Evolutionary conservation across 2,888 invertebrate genomes (phyloP), one percentile per base, ranked within the genome.

Genomic region (Pteria penguin): DNA sequence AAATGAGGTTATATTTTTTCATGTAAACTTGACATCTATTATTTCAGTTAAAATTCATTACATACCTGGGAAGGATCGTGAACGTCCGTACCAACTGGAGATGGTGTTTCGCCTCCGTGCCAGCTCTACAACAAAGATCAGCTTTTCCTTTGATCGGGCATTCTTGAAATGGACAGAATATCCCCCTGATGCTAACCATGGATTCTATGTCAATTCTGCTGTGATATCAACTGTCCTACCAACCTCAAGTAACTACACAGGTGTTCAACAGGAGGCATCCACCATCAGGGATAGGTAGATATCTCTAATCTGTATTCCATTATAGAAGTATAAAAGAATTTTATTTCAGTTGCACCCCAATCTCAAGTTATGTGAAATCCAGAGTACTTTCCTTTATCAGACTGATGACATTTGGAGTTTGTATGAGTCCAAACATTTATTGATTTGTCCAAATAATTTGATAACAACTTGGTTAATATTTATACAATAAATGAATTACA

Each of bases 141-240:
- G 95, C 8, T 94, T 98, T 82, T 96, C 97, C 89, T 97, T 98
- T 93, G 97, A 98, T 92, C 96, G 97, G 93, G 96, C 97, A n/a
- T 97, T 98, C 90, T 94, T 98, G 4, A 98, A 98, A 93, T 98
- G 99, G 97, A 96, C 97, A 88, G 99, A 99, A 92, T 99, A 99
- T 93, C 99, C 99, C 18, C 99, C 99, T 0, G 99, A 99, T 94
- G 98, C 99, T 0, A 98, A 98, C 93, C 98, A 99, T 93, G 99
- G 99, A 0, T 98, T 99, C 93, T 98, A 98, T 90, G 95, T 98
- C 88, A 97, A 97, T 4, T 96, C 98, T 33, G 96, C 97, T 24
- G 94, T 97, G 62, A 94, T 98, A 75, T 95, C 96, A 36, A 95
- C 96, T 2, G 93, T 95, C 80, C 92, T 98, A 81, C 96, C 97